Conservation (phyloP, 2,888 invertebrate genomes). For the Bedellia somnulentella region DNA sequence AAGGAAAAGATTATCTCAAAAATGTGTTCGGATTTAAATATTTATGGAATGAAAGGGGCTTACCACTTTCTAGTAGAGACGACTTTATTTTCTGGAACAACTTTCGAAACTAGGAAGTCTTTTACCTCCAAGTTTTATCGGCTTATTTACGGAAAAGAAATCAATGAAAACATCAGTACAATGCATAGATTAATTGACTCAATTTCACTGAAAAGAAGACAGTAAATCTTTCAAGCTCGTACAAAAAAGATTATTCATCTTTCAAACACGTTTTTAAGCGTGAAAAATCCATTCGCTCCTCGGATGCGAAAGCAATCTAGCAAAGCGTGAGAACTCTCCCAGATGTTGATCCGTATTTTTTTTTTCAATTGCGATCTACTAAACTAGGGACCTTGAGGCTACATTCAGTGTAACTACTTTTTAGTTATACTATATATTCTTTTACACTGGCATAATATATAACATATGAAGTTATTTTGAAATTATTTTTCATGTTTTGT, state of each 20-base stretch:
- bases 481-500: too few relatives aligned
- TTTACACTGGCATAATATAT: too few relatives aligned
- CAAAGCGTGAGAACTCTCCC: constrained; percentile 32
- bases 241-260: constrained; percentile 17
- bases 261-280: constrained; percentile 14
- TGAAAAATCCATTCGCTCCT: constrained; percentile 26
- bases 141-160: too few relatives aligned
- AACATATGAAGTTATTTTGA: too few relatives aligned
- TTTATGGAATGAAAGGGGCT: constrained; percentile 11
- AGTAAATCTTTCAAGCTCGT: constrained; percentile 19
- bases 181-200: constrained; percentile 1
- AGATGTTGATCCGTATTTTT: constrained; percentile 28
- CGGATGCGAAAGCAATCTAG: constrained; percentile 29
- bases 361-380: constrained; percentile 12
- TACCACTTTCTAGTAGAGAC: constrained; percentile 7
- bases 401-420: too few relatives aligned
- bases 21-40: constrained; percentile 13
- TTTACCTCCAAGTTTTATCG: too few relatives aligned
- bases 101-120: too few relatives aligned
- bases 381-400: constrained; percentile 10
- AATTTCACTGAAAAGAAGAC: constrained; percentile 9
- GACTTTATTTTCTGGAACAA: constrained; percentile 10
- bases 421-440: too few relatives aligned
- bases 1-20: too few relatives aligned
- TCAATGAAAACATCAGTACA: too few relatives aligned